phyloP scores from a whole-genome alignment of 2,888 invertebrate species.

The Ethmia dodecea region DNA sequence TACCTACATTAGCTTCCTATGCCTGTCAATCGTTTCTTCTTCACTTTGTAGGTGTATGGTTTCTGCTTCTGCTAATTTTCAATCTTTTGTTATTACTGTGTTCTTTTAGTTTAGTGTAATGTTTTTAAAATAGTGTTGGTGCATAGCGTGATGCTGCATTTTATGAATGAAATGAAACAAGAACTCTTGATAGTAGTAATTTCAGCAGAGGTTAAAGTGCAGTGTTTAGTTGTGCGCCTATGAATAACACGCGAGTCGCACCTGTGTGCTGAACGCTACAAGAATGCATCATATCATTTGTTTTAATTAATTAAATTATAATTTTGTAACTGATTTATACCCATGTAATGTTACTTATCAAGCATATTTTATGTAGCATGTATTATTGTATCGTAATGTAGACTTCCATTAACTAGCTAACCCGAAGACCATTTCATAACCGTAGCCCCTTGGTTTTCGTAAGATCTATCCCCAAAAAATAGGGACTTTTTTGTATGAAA shows the following conservation, averaged over 20 bases:
- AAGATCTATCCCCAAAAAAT: constrained; percentile 43
- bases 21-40: constrained; percentile 22
- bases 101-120: constrained; percentile 58
- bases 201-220: constrained; percentile 4
- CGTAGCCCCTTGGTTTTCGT: constrained; percentile 24
- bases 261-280: constrained; percentile 57
- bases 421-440: constrained; percentile 40
- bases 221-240: constrained; percentile 30
- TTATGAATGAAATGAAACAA: not conserved
- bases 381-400: constrained; percentile 31
- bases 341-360: constrained; percentile 51
- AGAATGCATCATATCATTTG: constrained; percentile 79
- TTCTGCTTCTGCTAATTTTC: constrained; percentile 26
- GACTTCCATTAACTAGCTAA: constrained; percentile 27
- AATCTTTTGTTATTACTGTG: constrained; percentile 19
- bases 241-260: constrained; percentile 45
- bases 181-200: too few species aligned
- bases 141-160: constrained; percentile 25
- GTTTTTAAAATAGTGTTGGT: constrained; percentile 29
- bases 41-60: constrained; percentile 26
- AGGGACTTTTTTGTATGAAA: constrained; percentile 76
- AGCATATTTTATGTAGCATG: constrained; percentile 42
- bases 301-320: constrained; percentile 71
- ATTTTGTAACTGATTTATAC: constrained; percentile 58
- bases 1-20: constrained; percentile 21